Evolutionary conservation across 1,140 invertebrate genomes (phyloP), one percentile per base, ranked within the genome.

Genomic region (Helicoverpa zea): DNA sequence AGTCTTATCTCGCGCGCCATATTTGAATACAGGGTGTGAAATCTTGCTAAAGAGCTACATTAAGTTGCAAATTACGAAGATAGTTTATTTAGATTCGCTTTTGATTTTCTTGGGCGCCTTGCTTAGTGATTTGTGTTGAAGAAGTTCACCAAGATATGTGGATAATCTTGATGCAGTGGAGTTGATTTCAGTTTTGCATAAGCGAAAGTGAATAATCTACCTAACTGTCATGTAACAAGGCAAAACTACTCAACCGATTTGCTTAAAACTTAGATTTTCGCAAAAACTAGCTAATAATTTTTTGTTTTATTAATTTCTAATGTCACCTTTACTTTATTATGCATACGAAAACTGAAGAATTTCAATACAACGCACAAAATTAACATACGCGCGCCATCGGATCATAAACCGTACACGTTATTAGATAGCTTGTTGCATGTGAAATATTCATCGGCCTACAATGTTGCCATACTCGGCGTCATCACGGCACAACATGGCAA

Each of bases 1-100:
- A 52, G 66, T 73, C 68, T 73, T 79, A 80, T 80, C 74, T 76
- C 12, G 35, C 18, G 47, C 58, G 59, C 68, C 79, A 83, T 83
- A 83, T 80, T 83, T 77, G 64, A 82, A 70, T 79, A 75, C 77
- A 77, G 75, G 59, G 59, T 77, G 75, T 77, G 61, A 77, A 77
- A 66, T 77, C 75, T 77, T 35, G 75, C 75, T 77, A 77, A 77
- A 77, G 75, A 77, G 75, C 59, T 77, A 54, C 61, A 75, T 75
- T 77, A 77, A 66, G 75, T 66, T 77, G 75, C 75, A 77, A 77
- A 77, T 77, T 77, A 77, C 75, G 75, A 54, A 35, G 18, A 66
- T 66, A 64, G 49, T 64, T 77, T 77, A 66, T 66, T 64, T 64
- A 66, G 75, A 77, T 77, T 75, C 18, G 72, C 11, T 74, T 74